Evolutionary conservation across 2,113 vertebrate species (phyloP).

Genomic region (Aegithalos caudatus): DNA sequence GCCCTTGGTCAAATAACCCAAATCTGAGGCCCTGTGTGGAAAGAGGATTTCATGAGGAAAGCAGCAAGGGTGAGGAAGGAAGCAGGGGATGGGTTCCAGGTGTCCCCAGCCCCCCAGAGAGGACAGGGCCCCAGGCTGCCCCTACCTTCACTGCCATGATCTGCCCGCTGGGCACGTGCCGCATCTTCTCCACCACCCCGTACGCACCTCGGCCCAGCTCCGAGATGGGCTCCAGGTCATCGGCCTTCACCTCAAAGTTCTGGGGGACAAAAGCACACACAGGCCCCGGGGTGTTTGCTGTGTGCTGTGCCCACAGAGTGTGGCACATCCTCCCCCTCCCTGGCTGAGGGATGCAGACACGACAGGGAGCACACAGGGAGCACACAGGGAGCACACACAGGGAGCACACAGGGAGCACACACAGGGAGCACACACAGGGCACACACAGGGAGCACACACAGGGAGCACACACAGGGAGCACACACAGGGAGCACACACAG

Average conservation of each 20-base stretch:
- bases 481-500: no score
- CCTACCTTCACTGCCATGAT: slow-evolving; percentile 99
- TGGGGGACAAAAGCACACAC: slow-evolving; percentile 31
- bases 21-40: neutral
- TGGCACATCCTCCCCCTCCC: no score
- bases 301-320: rapidly evolving
- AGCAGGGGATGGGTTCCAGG: neutral
- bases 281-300: rapidly evolving
- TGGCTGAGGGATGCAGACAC: no score
- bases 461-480: no score
- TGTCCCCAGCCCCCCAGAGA: neutral
- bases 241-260: slow-evolving; percentile 98
- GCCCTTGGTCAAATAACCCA: neutral
- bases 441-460: no score
- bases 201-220: slow-evolving; percentile 96
- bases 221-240: slow-evolving; percentile 93
- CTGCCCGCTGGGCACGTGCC: slow-evolving; percentile 90
- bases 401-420: no score
- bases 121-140: neutral
- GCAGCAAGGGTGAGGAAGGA: neutral
- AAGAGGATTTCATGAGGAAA: neutral
- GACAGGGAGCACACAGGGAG: no score
- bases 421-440: no score
- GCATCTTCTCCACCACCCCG: slow-evolving; percentile 98
- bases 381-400: no score